phyloP scores from a whole-genome alignment of 2,888 invertebrate genomes.

The Ormyrus pomaceus region DNA sequence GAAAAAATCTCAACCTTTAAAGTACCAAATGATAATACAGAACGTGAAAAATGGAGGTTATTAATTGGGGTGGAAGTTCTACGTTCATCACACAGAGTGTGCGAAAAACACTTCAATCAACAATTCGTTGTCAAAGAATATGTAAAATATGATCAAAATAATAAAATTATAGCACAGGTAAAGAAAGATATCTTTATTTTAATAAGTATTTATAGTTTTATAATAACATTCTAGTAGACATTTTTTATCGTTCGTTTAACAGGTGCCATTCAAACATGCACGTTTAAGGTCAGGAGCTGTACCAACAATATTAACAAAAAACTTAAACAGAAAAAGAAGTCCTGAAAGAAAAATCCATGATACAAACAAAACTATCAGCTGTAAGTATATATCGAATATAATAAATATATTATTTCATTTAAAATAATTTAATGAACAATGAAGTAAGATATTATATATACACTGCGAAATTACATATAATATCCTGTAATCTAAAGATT shows the following conservation, averaged over 20 bases:
- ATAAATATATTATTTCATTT: background rate
- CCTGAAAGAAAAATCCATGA: background rate
- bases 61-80: background rate
- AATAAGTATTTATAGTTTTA: background rate
- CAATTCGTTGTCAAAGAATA: background rate
- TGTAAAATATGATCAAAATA: background rate
- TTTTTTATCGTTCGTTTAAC: background rate
- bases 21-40: background rate
- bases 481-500: background rate
- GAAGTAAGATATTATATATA: background rate
- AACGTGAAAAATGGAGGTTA: background rate
- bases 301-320: background rate
- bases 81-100: constrained; percentile 2
- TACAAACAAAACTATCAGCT: background rate
- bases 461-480: background rate
- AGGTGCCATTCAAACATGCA: background rate
- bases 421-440: background rate
- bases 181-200: background rate
- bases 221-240: background rate
- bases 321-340: background rate
- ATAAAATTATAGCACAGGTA: background rate
- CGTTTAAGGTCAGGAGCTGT: background rate
- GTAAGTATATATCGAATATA: background rate
- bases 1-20: constrained; percentile 7
- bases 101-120: constrained; percentile 9